A percentile compares a stretch with the other conserved stretches of the same genome.
These are phyloP conservation scores for Opisthograptis luteolata DNA, from an alignment of 2,888 invertebrate species.

Conservation along the genomic window DNA sequence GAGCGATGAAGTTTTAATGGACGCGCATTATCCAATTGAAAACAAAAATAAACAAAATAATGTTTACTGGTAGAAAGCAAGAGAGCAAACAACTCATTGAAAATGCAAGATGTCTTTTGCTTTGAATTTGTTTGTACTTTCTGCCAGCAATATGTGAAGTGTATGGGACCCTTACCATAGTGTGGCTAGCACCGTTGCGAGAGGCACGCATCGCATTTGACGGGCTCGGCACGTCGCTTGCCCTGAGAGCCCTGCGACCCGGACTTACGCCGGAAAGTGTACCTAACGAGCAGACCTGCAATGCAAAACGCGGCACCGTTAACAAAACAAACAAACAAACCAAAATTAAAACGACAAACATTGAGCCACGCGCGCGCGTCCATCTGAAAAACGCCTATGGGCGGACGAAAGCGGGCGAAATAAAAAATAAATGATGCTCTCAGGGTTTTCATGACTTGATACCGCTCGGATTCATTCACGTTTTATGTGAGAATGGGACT, in stretches of 20 bases:
- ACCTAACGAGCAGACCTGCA: slow-evolving; percentile 86
- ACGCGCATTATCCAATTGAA: slow-evolving; percentile 68
- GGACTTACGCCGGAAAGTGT: slow-evolving; percentile 85
- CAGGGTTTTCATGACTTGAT: slow-evolving; percentile 72
- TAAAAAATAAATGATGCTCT: slow-evolving; percentile 67
- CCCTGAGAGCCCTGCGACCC: slow-evolving; percentile 81
- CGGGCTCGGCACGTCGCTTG: slow-evolving; percentile 80
- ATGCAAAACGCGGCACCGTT: slow-evolving; percentile 84
- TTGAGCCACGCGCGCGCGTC: slow-evolving; percentile 75
- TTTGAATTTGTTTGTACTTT: slow-evolving; percentile 44
- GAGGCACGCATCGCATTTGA: slow-evolving; percentile 84
- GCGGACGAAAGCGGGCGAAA: slow-evolving; percentile 77
- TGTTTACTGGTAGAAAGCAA: slow-evolving; percentile 53
- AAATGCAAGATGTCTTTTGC: slow-evolving; percentile 27
- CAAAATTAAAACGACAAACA: slow-evolving; percentile 70
- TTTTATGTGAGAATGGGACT: slow-evolving; percentile 66
- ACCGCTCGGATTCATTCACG: slow-evolving; percentile 68
- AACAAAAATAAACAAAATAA: slow-evolving; percentile 43
- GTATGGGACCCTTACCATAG: slow-evolving; percentile 77
- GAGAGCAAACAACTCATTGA: slow-evolving; percentile 35
- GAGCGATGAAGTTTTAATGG: slow-evolving; percentile 59
- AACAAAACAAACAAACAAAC: slow-evolving; percentile 78
- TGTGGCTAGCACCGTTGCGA: slow-evolving; percentile 83
- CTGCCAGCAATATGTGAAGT: slow-evolving; percentile 57
- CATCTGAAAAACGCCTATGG: slow-evolving; percentile 79